Conservation (phyloP, 2,888 invertebrate genomes). For the Dolichomitus sp. region DNA sequence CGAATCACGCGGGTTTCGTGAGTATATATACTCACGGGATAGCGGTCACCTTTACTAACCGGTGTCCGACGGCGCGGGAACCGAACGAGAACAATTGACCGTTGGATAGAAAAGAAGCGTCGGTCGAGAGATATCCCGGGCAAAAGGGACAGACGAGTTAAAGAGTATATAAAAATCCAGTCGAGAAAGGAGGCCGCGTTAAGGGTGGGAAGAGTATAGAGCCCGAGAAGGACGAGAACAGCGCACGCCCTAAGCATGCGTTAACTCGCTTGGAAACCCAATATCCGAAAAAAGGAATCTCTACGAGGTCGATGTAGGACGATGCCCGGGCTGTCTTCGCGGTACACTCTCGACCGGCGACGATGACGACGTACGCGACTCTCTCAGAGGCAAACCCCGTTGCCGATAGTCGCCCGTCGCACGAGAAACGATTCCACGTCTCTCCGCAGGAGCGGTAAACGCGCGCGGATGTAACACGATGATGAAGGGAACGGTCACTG, state of each 20-base stretch:
- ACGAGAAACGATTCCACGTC: slow-evolving; percentile 45
- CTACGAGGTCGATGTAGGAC: slow-evolving; percentile 65
- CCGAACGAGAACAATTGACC: slow-evolving; percentile 41
- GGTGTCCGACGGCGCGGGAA: slow-evolving; percentile 55
- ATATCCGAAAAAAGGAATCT: slow-evolving; percentile 57
- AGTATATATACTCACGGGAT: not conserved
- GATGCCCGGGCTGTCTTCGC: slow-evolving; percentile 58
- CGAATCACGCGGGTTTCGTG: not conserved
- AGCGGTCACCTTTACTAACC: slow-evolving; percentile 18
- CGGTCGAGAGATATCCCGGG: not conserved
- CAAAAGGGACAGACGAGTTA: slow-evolving; percentile 10
- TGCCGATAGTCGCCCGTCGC: slow-evolving; percentile 49
- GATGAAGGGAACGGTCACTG: slow-evolving; percentile 55
- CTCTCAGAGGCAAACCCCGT: slow-evolving; percentile 16
- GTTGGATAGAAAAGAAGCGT: slow-evolving; percentile 7
- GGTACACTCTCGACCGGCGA: slow-evolving; percentile 20
- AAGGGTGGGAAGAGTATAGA: not conserved
- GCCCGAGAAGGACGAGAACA: slow-evolving; percentile 4
- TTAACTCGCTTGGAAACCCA: slow-evolving; percentile 61
- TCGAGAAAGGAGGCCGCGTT: not conserved
- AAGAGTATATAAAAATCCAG: slow-evolving; percentile 1
- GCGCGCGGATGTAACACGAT: slow-evolving; percentile 62
- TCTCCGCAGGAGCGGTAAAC: slow-evolving; percentile 5
- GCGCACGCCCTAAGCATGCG: slow-evolving; percentile 9
- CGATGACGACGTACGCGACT: slow-evolving; percentile 15